A percentile compares a stretch with the other conserved stretches of the same genome.
Conservation (phyloP, 2,797 vertebrate species). For the Gadopsis bispinosus region DNA sequence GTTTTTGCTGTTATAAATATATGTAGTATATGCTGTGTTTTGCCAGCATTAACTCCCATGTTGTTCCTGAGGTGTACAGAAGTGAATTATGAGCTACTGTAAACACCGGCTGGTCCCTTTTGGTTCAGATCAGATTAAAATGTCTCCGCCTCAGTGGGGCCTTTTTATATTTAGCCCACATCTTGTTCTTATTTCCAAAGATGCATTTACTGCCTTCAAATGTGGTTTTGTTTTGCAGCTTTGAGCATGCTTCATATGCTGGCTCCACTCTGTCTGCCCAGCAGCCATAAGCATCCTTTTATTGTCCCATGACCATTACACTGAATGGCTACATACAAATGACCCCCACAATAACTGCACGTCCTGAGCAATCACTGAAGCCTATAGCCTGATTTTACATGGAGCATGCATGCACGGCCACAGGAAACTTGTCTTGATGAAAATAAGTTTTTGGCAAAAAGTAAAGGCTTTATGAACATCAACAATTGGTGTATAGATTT, state of each 20-base stretch:
- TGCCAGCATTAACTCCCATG: neutral
- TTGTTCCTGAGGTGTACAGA: neutral
- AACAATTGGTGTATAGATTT: neutral
- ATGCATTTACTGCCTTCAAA: conserved; percentile 75
- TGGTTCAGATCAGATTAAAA: conserved; percentile 45
- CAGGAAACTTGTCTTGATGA: neutral
- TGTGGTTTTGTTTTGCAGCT: conserved; percentile 75
- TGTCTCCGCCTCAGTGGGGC: conserved; percentile 1
- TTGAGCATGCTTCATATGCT: conserved; percentile 69
- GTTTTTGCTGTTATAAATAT: neutral
- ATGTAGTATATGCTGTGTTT: neutral
- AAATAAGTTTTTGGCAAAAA: conserved; percentile 4
- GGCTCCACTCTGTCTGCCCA: conserved; percentile 80
- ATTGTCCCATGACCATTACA: conserved; percentile 76
- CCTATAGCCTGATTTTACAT: neutral
- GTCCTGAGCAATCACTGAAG: conserved; percentile 50
- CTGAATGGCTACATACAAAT: conserved; percentile 63
- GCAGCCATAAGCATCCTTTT: conserved; percentile 76
- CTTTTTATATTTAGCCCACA: conserved; percentile 63
- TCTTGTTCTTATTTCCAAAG: conserved; percentile 75
- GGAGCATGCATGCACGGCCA: neutral
- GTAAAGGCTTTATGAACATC: neutral
- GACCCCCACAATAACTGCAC: conserved; percentile 47
- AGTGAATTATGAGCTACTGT: conserved; percentile 26
- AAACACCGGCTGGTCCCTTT: conserved; percentile 35